These are phyloP conservation scores for Dyspetes luteomarginatus DNA, from an alignment of 2,888 invertebrate genomes.

Conservation along the genomic window DNA sequence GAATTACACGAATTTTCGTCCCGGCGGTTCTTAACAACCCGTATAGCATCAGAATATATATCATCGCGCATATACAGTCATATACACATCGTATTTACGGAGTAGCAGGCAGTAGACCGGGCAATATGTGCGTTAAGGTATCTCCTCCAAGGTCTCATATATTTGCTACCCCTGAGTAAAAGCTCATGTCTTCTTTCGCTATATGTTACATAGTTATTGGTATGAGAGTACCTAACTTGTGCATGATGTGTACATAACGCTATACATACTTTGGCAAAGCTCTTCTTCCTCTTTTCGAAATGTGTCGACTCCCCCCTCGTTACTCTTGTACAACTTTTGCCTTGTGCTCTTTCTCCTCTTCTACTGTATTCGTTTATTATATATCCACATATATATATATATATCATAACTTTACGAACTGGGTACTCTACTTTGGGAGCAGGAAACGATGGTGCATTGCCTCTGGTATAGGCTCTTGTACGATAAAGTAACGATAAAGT, in stretches of 20 bases:
- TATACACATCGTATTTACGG: slow-evolving; percentile 11
- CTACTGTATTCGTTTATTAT: background rate
- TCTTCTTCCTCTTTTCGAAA: slow-evolving; percentile 49
- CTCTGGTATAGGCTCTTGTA: background rate
- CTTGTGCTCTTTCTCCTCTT: background rate
- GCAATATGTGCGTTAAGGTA: slow-evolving; percentile 37
- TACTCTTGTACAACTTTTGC: slow-evolving; percentile 34
- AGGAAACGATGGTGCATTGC: slow-evolving; percentile 44
- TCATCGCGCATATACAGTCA: background rate
- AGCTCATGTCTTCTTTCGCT: slow-evolving; percentile 13
- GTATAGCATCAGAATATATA: slow-evolving; percentile 37
- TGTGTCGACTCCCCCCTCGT: slow-evolving; percentile 45
- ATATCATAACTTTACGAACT: no score
- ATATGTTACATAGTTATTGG: background rate
- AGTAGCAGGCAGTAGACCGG: slow-evolving; percentile 2
- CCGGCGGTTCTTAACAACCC: slow-evolving; percentile 59
- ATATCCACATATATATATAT: no score
- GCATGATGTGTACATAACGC: background rate
- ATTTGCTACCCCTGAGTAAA: slow-evolving; percentile 31
- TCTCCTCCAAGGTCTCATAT: slow-evolving; percentile 41
- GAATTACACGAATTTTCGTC: slow-evolving; percentile 72
- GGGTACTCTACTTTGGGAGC: slow-evolving; percentile 20
- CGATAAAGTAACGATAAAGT: slow-evolving; percentile 9
- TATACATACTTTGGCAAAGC: slow-evolving; percentile 12
- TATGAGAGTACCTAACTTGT: background rate